phyloP scores from a whole-genome alignment of 1,140 invertebrate species.

The Drosophila lini region DNA sequence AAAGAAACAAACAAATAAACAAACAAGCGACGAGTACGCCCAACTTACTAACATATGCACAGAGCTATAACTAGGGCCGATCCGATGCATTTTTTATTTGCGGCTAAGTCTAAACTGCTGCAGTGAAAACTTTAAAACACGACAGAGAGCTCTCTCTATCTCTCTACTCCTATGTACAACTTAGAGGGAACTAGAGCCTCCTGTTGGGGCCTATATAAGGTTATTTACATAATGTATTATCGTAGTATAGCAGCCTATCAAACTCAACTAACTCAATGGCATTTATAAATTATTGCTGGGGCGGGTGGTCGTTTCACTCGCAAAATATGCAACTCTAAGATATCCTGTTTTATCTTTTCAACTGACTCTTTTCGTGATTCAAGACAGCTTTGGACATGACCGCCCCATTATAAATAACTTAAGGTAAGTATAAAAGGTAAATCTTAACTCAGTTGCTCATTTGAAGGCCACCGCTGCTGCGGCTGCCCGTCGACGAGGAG shows the following conservation, averaged over 20 bases:
- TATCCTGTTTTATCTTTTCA: not conserved
- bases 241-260: constrained; percentile 47
- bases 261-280: constrained; percentile 48
- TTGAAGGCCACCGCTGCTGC: constrained; percentile 77
- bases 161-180: constrained; percentile 46
- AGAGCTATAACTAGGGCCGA: constrained; percentile 13
- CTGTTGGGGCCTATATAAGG: constrained; percentile 24
- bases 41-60: constrained; percentile 44
- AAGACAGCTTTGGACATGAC: not conserved
- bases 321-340: not conserved
- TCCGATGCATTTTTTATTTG: constrained; percentile 23
- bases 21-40: constrained; percentile 48
- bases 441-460: constrained; percentile 73
- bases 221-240: constrained; percentile 48
- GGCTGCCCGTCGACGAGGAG: constrained; percentile 77
- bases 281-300: constrained; percentile 34
- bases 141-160: constrained; percentile 26
- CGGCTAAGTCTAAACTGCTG: constrained; percentile 41
- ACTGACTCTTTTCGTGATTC: not conserved
- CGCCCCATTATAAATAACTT: constrained; percentile 36
- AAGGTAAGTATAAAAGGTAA: constrained; percentile 9
- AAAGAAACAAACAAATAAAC: constrained; percentile 73
- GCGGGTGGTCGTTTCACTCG: not conserved
- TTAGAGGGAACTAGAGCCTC: constrained; percentile 43
- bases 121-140: constrained; percentile 51